Percentiles rank a stretch among this genome's conserved stretches.
Conservation (phyloP, 2,888 invertebrate species). For the Caenorhabditis japonica region DNA sequence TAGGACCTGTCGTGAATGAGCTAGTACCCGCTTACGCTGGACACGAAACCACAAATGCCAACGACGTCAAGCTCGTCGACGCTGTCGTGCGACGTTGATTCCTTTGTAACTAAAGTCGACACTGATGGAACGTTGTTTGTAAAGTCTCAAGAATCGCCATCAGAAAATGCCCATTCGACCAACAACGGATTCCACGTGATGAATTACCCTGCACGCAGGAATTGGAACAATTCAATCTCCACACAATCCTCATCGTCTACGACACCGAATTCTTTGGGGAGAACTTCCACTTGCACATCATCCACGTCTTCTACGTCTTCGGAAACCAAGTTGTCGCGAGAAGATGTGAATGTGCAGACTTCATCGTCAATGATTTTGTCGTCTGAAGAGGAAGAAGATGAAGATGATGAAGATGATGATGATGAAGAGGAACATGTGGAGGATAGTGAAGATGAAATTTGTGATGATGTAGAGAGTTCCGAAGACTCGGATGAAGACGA, state of each 20-base stretch:
- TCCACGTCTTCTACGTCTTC: conserved; percentile 18
- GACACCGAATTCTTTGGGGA: conserved; percentile 21
- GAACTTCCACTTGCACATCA: conserved; percentile 18
- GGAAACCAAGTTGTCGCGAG: conserved; percentile 18
- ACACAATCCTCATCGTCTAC: conserved; percentile 32
- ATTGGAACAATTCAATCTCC: conserved; percentile 26
- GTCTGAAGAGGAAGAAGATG: conserved; percentile 11
- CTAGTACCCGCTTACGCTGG: conserved; percentile 16
- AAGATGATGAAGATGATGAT: conserved; percentile 1
- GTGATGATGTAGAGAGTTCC: too few species aligned
- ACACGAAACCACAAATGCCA: conserved; percentile 10
- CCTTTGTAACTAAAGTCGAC: conserved; percentile 3
- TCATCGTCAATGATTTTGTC: background rate
- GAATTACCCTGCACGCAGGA: background rate
- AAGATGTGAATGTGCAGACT: conserved; percentile 15
- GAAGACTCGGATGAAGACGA: background rate
- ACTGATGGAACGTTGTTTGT: background rate
- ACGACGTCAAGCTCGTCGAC: conserved; percentile 4
- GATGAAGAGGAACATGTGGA: conserved; percentile 3
- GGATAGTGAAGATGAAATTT: background rate
- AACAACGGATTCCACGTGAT: too few species aligned
- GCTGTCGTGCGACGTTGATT: conserved; percentile 19
- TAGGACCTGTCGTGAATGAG: conserved; percentile 38
- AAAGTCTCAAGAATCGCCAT: background rate
- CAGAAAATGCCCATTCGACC: background rate